phyloP scores from a whole-genome alignment of 2,888 invertebrate genomes.

The Thera obeliscata region DNA sequence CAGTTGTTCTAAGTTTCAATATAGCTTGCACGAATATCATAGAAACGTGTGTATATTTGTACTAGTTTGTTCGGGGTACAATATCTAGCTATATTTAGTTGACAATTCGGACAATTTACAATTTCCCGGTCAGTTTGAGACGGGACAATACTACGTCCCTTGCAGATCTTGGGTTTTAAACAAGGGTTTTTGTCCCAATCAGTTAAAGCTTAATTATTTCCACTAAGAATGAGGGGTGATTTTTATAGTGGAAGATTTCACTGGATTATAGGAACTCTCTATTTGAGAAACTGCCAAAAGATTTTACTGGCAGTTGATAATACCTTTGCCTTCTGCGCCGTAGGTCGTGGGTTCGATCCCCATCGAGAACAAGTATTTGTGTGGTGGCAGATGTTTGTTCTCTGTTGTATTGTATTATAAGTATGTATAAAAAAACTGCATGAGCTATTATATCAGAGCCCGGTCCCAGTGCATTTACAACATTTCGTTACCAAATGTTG shows the following conservation, averaged over 20 bases:
- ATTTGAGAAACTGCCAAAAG: too few relatives aligned
- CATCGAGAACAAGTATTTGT: too few relatives aligned
- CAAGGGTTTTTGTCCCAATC: constrained; percentile 80
- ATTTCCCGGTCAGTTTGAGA: constrained; percentile 75
- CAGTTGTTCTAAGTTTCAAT: not conserved
- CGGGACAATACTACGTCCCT: constrained; percentile 63
- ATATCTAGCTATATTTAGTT: not conserved
- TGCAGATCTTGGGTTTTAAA: constrained; percentile 75
- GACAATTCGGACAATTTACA: constrained; percentile 58
- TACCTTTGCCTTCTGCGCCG: too few relatives aligned
- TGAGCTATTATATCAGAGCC: too few relatives aligned
- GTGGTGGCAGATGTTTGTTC: too few relatives aligned
- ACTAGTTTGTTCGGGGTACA: not conserved
- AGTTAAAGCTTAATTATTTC: constrained; percentile 77
- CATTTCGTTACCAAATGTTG: too few relatives aligned
- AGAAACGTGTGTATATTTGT: not conserved
- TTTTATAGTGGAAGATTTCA: constrained; percentile 20
- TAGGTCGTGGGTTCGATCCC: too few relatives aligned
- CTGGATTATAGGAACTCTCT: not conserved
- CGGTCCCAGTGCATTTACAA: too few relatives aligned
- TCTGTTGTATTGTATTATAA: too few relatives aligned
- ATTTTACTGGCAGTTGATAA: too few relatives aligned
- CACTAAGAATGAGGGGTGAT: constrained; percentile 55
- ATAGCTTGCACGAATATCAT: not conserved
- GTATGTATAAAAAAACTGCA: too few relatives aligned